Percentiles rank a stretch among this genome's conserved stretches.
Conservation (phyloP, 1,140 invertebrate species). For the Asobara japonica region DNA sequence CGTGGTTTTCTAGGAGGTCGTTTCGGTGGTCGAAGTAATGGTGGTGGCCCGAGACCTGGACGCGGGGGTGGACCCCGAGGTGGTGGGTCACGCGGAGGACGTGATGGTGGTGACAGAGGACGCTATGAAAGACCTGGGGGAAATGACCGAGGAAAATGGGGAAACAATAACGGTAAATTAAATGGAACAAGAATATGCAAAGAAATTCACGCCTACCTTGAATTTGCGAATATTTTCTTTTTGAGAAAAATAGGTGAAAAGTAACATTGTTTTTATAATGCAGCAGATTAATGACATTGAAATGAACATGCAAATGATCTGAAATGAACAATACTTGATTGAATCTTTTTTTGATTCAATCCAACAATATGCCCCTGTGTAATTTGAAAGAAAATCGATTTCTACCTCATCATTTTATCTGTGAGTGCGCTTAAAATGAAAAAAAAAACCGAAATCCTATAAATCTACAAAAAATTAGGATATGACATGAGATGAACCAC, state of each 20-base stretch:
- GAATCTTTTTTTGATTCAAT: no score
- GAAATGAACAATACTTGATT: no score
- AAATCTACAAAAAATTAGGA: not conserved
- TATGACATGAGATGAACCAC: not conserved
- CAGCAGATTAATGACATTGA: no score
- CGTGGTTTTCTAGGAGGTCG: constrained; percentile 32
- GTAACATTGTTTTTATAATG: no score
- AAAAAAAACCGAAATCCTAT: no score
- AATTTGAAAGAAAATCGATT: no score
- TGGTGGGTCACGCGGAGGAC: constrained; percentile 45
- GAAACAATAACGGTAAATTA: constrained; percentile 37
- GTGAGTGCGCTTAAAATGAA: no score
- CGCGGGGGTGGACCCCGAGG: constrained; percentile 41
- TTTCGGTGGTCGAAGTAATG: constrained; percentile 34
- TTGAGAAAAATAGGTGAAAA: no score
- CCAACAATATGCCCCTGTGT: no score
- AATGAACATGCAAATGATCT: no score
- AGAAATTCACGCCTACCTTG: not conserved
- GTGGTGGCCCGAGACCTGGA: constrained; percentile 20
- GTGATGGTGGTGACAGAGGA: constrained; percentile 50
- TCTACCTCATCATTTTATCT: no score
- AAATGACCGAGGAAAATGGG: constrained; percentile 58
- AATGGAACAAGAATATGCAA: constrained; percentile 13
- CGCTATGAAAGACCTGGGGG: constrained; percentile 53
- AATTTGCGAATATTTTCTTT: not conserved